Evolutionary conservation across 2,797 vertebrate genomes (phyloP).

Genomic region (Parauchenoglanis ngamensis): DNA sequence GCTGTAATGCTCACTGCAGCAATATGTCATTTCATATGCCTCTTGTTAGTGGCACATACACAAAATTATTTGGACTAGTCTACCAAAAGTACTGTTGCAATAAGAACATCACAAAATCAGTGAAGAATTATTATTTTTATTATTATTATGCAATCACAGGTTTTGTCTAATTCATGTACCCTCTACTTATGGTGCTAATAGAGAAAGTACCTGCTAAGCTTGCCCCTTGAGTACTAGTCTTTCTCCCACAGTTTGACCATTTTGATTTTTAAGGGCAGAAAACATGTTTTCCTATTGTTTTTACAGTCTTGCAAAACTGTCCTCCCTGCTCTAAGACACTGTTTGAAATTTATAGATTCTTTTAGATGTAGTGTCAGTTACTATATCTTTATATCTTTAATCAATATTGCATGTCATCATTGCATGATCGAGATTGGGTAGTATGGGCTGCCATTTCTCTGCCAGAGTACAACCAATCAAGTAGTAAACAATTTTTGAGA

Average conservation of each 20-base stretch:
- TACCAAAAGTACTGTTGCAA: background rate
- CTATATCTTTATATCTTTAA: background rate
- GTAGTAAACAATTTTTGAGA: background rate
- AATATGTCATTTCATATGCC: background rate
- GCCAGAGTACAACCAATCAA: background rate
- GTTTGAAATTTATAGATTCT: background rate
- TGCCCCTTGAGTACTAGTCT: background rate
- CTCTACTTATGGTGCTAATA: background rate
- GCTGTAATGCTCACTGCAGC: background rate
- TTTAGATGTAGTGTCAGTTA: background rate
- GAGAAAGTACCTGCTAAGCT: background rate
- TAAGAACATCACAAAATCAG: background rate
- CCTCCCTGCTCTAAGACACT: background rate
- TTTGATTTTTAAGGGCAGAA: background rate
- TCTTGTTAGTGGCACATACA: background rate
- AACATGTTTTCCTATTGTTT: background rate
- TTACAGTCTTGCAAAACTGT: background rate
- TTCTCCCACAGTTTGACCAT: background rate
- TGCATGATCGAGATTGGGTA: background rate
- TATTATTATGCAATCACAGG: background rate
- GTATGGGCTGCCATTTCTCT: background rate
- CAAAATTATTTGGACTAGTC: background rate
- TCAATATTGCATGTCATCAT: background rate
- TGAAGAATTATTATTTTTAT: background rate
- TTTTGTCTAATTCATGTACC: background rate